Evolutionary conservation across 2,888 invertebrate genomes (phyloP).

Genomic region (Micoletzkya japonica): DNA sequence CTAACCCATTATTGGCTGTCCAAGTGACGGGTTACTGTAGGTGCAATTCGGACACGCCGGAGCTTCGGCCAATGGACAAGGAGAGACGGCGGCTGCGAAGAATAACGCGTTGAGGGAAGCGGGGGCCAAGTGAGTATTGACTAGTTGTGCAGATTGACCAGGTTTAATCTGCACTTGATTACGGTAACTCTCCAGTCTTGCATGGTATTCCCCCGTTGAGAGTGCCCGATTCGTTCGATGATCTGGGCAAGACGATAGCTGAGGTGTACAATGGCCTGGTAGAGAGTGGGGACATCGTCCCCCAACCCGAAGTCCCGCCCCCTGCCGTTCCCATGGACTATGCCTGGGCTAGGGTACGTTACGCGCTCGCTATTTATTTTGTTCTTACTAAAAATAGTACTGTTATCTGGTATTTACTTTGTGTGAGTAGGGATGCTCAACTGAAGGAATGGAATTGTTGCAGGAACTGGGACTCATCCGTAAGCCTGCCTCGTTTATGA

Average conservation of each 20-base stretch:
- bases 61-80: slow-evolving; percentile 89
- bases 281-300: slow-evolving; percentile 78
- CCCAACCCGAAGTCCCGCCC: slow-evolving; percentile 88
- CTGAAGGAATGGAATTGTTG: slow-evolving; percentile 32
- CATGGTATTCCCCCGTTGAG: slow-evolving; percentile 59
- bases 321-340: slow-evolving; percentile 99
- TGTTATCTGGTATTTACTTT: neutral
- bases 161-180: too few species aligned
- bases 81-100: slow-evolving; percentile 90
- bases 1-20: too few species aligned
- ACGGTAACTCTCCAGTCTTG: too few species aligned
- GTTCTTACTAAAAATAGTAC: neutral
- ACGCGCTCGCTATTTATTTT: neutral
- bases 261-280: slow-evolving; percentile 74
- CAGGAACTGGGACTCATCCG: slow-evolving; percentile 93
- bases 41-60: slow-evolving; percentile 99
- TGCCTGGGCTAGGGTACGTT: slow-evolving; percentile 85
- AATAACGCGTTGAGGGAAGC: slow-evolving; percentile 80
- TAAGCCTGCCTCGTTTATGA: slow-evolving; percentile 98
- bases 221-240: slow-evolving; percentile 91
- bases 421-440: neutral
- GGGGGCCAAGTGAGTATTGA: slow-evolving; percentile 72
- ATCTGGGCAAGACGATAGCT: slow-evolving; percentile 77
- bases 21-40: slow-evolving; percentile 59
- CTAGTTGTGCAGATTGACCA: too few species aligned